Percentiles rank a stretch among this genome's conserved stretches.
These are phyloP conservation scores for Gopherus evgoodei DNA, from an alignment of 2,113 vertebrate genomes.

Conservation along the genomic window DNA sequence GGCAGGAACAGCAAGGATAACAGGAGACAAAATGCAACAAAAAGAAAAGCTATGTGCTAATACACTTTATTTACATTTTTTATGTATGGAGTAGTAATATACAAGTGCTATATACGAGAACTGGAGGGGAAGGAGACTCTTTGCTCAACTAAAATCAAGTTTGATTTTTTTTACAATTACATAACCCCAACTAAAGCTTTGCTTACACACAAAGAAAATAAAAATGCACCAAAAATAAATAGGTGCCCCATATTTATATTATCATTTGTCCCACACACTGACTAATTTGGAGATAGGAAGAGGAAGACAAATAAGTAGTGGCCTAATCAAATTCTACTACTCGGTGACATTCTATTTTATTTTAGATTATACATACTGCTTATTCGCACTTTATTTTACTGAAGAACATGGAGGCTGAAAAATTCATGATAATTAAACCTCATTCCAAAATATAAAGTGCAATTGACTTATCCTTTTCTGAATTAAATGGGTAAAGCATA, in stretches of 20 bases:
- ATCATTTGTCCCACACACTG: constrained; percentile 14
- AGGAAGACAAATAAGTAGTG: neutral
- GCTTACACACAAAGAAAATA: neutral
- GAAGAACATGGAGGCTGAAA: constrained; percentile 7
- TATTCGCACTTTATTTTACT: constrained; percentile 12
- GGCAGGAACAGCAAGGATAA: neutral
- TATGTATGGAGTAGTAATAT: neutral
- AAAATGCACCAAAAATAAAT: neutral
- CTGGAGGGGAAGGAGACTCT: neutral
- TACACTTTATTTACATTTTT: neutral
- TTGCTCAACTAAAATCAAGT: neutral
- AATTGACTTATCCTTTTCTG: neutral
- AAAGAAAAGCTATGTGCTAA: neutral
- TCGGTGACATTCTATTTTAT: neutral
- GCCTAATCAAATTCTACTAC: neutral
- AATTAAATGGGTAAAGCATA: neutral
- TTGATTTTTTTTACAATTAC: neutral
- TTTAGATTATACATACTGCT: neutral
- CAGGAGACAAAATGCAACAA: neutral
- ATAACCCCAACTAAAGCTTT: neutral
- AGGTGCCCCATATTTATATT: constrained; percentile 45
- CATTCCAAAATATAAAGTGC: neutral
- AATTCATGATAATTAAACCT: neutral
- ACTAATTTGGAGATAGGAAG: neutral
- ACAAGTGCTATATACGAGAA: neutral